Base-by-base conservation (phyloP, 2,113 vertebrate genomes). In the Zosterops lateralis region DNA sequence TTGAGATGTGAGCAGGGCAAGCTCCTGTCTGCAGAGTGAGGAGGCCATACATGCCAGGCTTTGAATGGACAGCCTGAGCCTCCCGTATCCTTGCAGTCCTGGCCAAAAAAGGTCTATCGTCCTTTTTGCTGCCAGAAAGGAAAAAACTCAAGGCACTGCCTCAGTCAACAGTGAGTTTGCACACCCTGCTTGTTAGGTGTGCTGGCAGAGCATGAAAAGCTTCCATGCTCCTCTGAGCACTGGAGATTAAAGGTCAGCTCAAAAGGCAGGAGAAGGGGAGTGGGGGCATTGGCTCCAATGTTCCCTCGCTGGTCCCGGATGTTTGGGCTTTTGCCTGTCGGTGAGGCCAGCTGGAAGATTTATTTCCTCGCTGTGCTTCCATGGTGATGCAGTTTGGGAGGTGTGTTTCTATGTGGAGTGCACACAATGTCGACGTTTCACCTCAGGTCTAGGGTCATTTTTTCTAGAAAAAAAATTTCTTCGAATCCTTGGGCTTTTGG, bases 211-310 rank as follows among this genome's bases (percentile, higher is more conserved):
- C 4, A 0, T 29, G 24, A 51, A 51, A 60, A 75, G 18, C 28
- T 34, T 48, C 24, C 13, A 5, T 0, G 3, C 20, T 25, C 7
- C 73, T 61, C n/a, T 34, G 3, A 47, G 10, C 36, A 6, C 2
- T 8, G 40, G 13, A 68, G 48, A 64, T 4, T 19, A 25, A 53
- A 73, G 54, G n/a, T 44, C 84, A 71, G 57, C 24, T n/a, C 38
- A 10, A 36, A 60, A 60, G 22, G 28, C 54, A 73, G 75, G 15
- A 32, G 8, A 14, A 29, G 9, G 45, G 28, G 17, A 58, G 1
- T 36, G 32, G 44, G 40, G 26, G 24, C 34, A 34, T 0, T 3
- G 11, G 6, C 40, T 71, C 36, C 3, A 7, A 3, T 9, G 3
- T 8, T 25, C 42, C 19, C 26, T 34, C 3, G 1, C 65, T 29